Evolutionary conservation across 2,113 vertebrate species (phyloP).

Genomic region (Brachyhypopomus gauderio): DNA sequence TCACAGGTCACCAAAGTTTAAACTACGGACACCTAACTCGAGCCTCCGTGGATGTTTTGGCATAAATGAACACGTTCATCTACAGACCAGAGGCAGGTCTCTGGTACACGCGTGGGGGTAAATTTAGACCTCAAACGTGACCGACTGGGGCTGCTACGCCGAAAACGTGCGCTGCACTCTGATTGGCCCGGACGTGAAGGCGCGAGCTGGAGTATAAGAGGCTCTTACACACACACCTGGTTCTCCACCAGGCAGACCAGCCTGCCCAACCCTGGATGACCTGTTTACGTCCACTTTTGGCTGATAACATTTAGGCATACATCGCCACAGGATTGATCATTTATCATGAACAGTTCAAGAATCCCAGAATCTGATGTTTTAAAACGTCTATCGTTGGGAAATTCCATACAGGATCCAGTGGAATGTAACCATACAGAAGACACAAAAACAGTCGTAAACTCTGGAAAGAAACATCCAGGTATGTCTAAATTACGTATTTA

Average conservation of each 20-base stretch:
- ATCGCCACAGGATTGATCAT: neutral
- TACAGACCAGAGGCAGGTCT: too few species aligned
- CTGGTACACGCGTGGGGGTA: too few species aligned
- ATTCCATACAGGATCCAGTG: conserved; percentile 67
- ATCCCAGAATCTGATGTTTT: conserved; percentile 56
- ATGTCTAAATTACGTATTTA: neutral
- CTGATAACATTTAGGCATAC: neutral
- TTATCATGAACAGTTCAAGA: conserved; percentile 38
- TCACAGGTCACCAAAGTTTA: neutral
- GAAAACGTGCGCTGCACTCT: conserved; percentile 25
- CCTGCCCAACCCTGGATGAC: neutral
- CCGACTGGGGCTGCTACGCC: neutral
- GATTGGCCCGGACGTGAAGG: conserved; percentile 74
- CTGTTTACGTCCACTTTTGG: neutral
- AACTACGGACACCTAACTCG: too few species aligned
- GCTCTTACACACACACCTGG: too few species aligned
- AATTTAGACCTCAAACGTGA: too few species aligned
- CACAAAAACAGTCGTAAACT: conserved; percentile 42
- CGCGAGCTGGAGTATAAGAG: conserved; percentile 45
- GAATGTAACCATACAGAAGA: conserved; percentile 65
- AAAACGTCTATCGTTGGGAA: conserved; percentile 71
- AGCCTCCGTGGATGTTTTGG: too few species aligned
- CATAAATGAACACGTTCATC: too few species aligned
- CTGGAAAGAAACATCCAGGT: conserved; percentile 63
- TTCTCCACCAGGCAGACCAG: too few species aligned